Evolutionary conservation across 1,140 invertebrate genomes (phyloP).

Genomic region (Fopius arisanus): DNA sequence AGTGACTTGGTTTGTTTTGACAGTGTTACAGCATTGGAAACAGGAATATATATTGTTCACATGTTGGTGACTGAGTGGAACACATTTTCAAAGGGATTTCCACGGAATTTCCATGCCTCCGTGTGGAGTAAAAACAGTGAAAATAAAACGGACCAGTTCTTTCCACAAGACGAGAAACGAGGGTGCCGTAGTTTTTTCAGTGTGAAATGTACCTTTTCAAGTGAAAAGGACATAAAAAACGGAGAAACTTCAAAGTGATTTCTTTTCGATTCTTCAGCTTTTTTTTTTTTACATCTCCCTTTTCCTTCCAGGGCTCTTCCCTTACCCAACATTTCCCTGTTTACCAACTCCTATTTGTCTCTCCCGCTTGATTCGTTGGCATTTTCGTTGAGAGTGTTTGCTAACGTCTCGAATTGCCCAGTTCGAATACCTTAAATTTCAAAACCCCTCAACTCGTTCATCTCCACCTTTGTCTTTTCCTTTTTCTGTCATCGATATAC

Average conservation of each 20-base stretch:
- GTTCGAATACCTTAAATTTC: slow-evolving; percentile 11
- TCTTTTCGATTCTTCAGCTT: not conserved
- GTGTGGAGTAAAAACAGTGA: not conserved
- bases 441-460: not conserved
- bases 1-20: slow-evolving; percentile 18
- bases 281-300: not conserved
- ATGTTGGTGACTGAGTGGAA: slow-evolving; percentile 6
- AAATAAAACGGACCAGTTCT: not conserved
- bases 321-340: not conserved
- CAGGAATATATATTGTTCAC: not conserved
- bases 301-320: not conserved
- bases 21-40: slow-evolving; percentile 1
- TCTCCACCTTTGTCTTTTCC: not conserved
- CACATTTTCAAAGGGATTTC: slow-evolving; percentile 1
- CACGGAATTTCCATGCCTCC: not conserved
- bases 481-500: not conserved
- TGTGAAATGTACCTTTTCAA: not conserved
- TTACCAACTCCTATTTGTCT: not conserved
- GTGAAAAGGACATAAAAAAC: slow-evolving; percentile 4
- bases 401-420: slow-evolving; percentile 23
- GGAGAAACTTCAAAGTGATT: slow-evolving; percentile 10
- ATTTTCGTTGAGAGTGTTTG: slow-evolving; percentile 19
- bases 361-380: not conserved
- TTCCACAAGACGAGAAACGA: not conserved
- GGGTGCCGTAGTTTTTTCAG: not conserved